Evolutionary conservation across 2,797 vertebrate genomes (phyloP).

Genomic region (Xenopus petersii): DNA sequence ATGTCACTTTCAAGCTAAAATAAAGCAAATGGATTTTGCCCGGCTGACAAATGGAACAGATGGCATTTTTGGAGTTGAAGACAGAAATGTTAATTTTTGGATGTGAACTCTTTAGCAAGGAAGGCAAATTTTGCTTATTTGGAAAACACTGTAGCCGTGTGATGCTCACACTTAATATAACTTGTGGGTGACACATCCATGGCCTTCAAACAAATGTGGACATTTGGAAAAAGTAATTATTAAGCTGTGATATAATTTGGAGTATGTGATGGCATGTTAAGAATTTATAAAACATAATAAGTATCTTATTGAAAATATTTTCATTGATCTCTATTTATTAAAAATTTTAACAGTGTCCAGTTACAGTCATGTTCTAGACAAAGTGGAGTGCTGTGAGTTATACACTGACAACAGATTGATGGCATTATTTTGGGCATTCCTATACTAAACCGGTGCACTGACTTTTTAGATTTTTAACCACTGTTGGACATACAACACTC

Average conservation of each 20-base stretch:
- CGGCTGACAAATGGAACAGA: neutral
- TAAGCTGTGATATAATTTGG: neutral
- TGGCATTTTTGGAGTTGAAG: slow-evolving; percentile 6
- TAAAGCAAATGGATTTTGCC: slow-evolving; percentile 20
- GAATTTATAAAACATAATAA: too few relatives aligned
- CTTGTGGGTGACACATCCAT: neutral
- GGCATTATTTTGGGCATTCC: too few relatives aligned
- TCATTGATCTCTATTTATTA: too few relatives aligned
- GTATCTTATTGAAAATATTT: too few relatives aligned
- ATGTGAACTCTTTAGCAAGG: neutral
- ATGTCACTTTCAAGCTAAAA: slow-evolving; percentile 1
- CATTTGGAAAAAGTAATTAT: neutral
- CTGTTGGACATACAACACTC: too few relatives aligned
- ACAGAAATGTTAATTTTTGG: neutral
- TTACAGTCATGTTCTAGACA: too few relatives aligned
- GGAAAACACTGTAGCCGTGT: slow-evolving; percentile 14
- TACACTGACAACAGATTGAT: too few relatives aligned
- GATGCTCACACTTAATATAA: slow-evolving; percentile 9
- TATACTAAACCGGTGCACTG: too few relatives aligned
- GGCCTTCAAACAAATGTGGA: neutral
- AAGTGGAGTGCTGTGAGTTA: too few relatives aligned
- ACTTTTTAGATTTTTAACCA: too few relatives aligned
- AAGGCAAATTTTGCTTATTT: slow-evolving; percentile 11
- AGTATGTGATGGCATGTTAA: neutral
- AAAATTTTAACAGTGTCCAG: too few relatives aligned